Evolutionary conservation across 2,797 vertebrate species (phyloP).

Genomic region (Adelosebastes latens): DNA sequence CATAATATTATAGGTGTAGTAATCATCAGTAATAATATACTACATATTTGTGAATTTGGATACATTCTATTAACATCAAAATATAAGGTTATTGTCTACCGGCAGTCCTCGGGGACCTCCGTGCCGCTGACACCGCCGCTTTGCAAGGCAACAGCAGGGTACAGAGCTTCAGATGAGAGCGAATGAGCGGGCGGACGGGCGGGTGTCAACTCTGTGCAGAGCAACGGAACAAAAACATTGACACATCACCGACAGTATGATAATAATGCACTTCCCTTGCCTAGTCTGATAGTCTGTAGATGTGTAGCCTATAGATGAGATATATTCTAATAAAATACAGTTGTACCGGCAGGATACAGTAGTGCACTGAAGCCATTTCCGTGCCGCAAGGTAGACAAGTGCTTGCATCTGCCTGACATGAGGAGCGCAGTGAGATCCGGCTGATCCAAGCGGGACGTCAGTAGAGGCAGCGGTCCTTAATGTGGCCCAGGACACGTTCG

Average conservation of each 20-base stretch:
- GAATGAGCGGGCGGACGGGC: background rate
- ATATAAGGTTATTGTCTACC: background rate
- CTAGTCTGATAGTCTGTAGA: background rate
- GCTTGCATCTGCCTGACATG: too few species aligned
- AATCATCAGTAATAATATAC: background rate
- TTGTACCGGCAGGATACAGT: background rate
- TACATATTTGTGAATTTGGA: background rate
- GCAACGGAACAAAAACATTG: accelerated
- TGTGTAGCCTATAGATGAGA: background rate
- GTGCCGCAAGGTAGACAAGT: background rate
- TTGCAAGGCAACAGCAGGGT: background rate
- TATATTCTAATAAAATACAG: background rate
- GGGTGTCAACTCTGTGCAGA: background rate
- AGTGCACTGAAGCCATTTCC: background rate
- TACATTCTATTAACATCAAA: background rate
- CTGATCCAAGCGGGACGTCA: too few species aligned
- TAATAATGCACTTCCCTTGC: background rate
- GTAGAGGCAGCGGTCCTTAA: too few species aligned
- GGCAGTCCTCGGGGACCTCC: background rate
- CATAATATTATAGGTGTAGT: background rate
- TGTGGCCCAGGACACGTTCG: too few species aligned
- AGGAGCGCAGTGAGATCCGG: too few species aligned
- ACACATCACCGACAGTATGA: background rate
- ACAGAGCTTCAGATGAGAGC: background rate
- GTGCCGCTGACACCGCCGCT: background rate